Percentiles rank a stretch among this genome's conserved stretches.
phyloP scores from a whole-genome alignment of 2,888 invertebrate species.

The Seladonia tumulorum region DNA sequence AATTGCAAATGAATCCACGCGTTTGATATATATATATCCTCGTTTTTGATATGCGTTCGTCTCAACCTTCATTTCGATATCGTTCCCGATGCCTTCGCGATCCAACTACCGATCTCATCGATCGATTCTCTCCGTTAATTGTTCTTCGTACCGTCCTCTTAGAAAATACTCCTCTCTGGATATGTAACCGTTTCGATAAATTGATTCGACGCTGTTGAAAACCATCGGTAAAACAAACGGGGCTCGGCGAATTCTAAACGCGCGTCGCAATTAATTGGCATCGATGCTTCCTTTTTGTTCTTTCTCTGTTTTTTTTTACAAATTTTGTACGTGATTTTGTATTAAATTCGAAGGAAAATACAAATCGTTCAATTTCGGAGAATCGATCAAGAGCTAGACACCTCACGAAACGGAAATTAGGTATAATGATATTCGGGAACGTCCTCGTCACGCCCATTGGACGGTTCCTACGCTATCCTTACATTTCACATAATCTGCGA shows the following conservation, averaged over 20 bases:
- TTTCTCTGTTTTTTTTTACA: not conserved
- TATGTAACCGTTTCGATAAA: conserved; percentile 29
- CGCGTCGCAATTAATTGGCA: not conserved
- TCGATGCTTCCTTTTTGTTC: not conserved
- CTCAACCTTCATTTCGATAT: not conserved
- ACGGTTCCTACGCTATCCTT: conserved; percentile 78
- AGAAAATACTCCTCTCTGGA: conserved; percentile 32
- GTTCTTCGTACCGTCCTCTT: not conserved
- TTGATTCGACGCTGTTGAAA: conserved; percentile 9
- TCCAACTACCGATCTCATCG: conserved; percentile 59
- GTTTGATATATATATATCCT: conserved; percentile 22
- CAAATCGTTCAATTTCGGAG: conserved; percentile 17
- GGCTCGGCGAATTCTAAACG: conserved; percentile 18
- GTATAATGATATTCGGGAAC: conserved; percentile 43
- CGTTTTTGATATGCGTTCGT: conserved; percentile 52
- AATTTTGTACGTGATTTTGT: conserved; percentile 11
- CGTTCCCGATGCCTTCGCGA: conserved; percentile 36
- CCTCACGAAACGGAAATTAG: conserved; percentile 30
- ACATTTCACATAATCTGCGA: conserved; percentile 60
- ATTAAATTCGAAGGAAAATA: conserved; percentile 4
- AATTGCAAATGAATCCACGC: conserved; percentile 43
- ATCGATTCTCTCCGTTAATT: conserved; percentile 58
- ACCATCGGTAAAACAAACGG: not conserved
- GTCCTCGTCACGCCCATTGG: conserved; percentile 72
- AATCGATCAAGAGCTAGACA: conserved; percentile 43